Conservation (phyloP, 2,113 vertebrate genomes). For the Siniperca chuatsi region DNA sequence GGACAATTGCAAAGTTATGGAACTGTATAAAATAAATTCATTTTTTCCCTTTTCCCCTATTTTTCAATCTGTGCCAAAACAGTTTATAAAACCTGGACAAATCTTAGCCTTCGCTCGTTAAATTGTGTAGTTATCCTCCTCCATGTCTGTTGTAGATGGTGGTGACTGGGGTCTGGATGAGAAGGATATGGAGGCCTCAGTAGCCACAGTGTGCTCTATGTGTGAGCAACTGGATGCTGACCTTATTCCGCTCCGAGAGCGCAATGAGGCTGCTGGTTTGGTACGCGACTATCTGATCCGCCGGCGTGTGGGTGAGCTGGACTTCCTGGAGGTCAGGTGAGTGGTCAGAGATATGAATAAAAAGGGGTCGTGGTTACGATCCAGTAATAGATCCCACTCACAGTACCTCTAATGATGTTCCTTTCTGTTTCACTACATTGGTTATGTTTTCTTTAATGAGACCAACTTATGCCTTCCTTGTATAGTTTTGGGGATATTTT, state of each 20-base stretch:
- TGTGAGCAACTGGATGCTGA: conserved; percentile 95
- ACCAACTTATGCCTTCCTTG: not conserved
- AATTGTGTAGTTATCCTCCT: not conserved
- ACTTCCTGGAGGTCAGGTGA: conserved; percentile 99
- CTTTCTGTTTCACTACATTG: not conserved
- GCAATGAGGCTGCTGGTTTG: conserved; percentile 91
- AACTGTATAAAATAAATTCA: not conserved
- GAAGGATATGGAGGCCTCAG: conserved; percentile 96
- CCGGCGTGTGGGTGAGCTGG: conserved; percentile 95
- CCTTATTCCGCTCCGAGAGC: conserved; percentile 93
- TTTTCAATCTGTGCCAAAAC: not conserved
- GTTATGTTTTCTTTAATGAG: not conserved
- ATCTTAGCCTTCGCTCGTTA: not conserved
- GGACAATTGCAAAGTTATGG: not conserved
- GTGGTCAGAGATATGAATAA: conserved; percentile 27
- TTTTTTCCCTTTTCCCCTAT: not conserved
- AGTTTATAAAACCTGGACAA: not conserved
- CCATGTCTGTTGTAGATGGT: conserved; percentile 86
- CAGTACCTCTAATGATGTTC: not conserved
- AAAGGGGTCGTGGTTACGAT: not conserved
- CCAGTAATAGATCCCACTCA: not conserved
- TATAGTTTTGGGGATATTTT: not conserved
- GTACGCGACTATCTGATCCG: conserved; percentile 96
- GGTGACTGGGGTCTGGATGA: conserved; percentile 95
- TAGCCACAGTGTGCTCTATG: conserved; percentile 94